Evolutionary conservation across 1,140 invertebrate species (phyloP).

Genomic region (Cyclina sinensis): DNA sequence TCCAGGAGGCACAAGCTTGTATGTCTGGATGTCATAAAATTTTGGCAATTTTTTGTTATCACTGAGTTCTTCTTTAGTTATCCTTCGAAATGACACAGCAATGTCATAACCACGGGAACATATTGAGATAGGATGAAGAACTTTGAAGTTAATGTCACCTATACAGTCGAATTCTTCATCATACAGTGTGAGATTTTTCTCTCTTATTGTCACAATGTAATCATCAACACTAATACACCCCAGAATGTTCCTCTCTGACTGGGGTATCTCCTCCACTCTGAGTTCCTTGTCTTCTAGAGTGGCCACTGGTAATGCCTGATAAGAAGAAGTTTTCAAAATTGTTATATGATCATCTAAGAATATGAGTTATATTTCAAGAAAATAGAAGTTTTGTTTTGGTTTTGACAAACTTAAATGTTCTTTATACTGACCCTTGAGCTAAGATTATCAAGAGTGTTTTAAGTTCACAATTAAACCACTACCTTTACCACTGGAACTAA

Average conservation of each 20-base stretch:
- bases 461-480: too few relatives aligned
- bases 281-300: slow-evolving; percentile 46
- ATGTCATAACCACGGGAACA: slow-evolving; percentile 43
- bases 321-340: not conserved
- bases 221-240: slow-evolving; percentile 52
- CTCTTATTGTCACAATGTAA: slow-evolving; percentile 44
- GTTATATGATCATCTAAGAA: too few relatives aligned
- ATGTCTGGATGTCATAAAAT: slow-evolving; percentile 48
- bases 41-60: not conserved
- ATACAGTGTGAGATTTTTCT: slow-evolving; percentile 34
- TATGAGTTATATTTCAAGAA: too few relatives aligned
- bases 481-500: too few relatives aligned
- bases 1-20: slow-evolving; percentile 27
- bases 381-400: too few relatives aligned
- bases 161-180: slow-evolving; percentile 55
- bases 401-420: too few relatives aligned
- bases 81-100: slow-evolving; percentile 48
- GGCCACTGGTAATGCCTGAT: slow-evolving; percentile 32
- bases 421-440: too few relatives aligned
- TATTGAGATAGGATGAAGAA: slow-evolving; percentile 36
- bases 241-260: slow-evolving; percentile 35
- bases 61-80: not conserved
- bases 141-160: slow-evolving; percentile 40
- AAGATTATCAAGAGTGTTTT: too few relatives aligned
- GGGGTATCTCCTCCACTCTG: slow-evolving; percentile 35